These are phyloP conservation scores for Zoroaster sp. DNA, from an alignment of 53 echinoderm and acorn worm genomes.

Conservation along the genomic window DNA sequence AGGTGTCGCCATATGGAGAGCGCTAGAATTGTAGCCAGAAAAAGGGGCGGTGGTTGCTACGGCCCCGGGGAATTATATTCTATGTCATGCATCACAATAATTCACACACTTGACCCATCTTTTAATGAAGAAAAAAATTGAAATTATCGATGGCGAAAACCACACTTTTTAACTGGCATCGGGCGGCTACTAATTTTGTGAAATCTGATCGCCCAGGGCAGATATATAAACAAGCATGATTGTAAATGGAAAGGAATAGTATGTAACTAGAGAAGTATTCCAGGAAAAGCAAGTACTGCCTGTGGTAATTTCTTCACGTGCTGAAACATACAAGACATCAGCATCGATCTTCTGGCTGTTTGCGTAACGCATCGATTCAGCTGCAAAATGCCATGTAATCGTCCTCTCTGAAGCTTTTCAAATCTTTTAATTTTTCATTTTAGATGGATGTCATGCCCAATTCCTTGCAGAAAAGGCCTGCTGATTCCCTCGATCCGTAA, in stretches of 20 bases:
- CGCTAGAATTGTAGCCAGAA: not conserved
- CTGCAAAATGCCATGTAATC: not conserved
- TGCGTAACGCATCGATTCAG: not conserved
- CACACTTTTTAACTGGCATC: not conserved
- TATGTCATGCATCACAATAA: not conserved
- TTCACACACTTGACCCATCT: constrained; percentile 25
- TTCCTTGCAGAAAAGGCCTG: too few species aligned
- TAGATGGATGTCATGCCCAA: too few species aligned
- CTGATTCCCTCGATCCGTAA: too few species aligned
- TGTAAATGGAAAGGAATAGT: not conserved
- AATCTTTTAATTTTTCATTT: too few species aligned
- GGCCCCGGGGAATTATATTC: not conserved
- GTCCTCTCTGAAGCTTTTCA: too few species aligned
- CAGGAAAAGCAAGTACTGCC: not conserved
- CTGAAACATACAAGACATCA: not conserved
- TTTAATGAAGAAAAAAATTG: constrained; percentile 34
- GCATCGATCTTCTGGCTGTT: constrained; percentile 16
- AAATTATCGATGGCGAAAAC: not conserved
- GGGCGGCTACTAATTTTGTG: not conserved
- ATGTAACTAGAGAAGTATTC: not conserved
- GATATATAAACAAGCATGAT: not conserved
- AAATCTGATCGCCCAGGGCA: not conserved
- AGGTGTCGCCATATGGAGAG: not conserved
- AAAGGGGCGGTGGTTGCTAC: constrained; percentile 8
- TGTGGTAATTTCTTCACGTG: constrained; percentile 1